Percentiles rank a stretch among this genome's conserved stretches.
Evolutionary conservation across 2,797 vertebrate species (phyloP).

Genomic region (Leptatherina wallacei): DNA sequence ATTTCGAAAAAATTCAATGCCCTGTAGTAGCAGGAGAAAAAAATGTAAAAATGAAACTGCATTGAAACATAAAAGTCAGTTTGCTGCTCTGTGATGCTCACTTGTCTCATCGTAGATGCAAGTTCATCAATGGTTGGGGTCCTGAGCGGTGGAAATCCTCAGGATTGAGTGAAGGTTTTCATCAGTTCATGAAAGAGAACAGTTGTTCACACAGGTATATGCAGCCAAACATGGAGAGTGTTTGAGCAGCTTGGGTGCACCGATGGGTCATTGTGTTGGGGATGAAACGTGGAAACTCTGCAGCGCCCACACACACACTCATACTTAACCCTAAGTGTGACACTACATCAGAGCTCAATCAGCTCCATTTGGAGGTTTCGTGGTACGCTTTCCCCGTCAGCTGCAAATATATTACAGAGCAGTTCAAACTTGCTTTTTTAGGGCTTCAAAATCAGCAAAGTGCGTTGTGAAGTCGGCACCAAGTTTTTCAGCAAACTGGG

Average conservation of each 20-base stretch:
- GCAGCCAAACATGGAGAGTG: conserved; percentile 14
- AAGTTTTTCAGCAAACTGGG: not conserved
- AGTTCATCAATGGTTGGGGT: too few relatives aligned
- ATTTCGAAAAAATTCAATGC: not conserved
- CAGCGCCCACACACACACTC: not conserved
- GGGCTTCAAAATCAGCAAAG: not conserved
- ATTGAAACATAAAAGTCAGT: too few relatives aligned
- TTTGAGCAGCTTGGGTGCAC: conserved; percentile 7
- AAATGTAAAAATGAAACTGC: too few relatives aligned
- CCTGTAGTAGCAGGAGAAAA: not conserved
- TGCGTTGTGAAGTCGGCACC: too few relatives aligned
- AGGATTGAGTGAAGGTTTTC: not conserved
- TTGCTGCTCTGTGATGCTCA: too few relatives aligned
- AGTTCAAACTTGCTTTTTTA: not conserved
- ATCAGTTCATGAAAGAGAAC: conserved; percentile 3
- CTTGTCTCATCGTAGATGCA: too few relatives aligned
- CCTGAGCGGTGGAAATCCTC: conserved; percentile 1
- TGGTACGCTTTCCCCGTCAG: not conserved
- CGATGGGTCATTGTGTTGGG: conserved; percentile 10
- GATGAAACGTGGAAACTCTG: conserved; percentile 28
- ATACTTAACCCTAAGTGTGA: not conserved
- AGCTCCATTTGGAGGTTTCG: not conserved
- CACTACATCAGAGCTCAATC: not conserved
- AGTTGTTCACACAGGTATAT: not conserved
- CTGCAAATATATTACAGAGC: not conserved